A percentile compares a stretch with the other conserved stretches of the same genome.
phyloP scores from a whole-genome alignment of 2,888 invertebrate species.

The Rhaphigaster nebulosa region DNA sequence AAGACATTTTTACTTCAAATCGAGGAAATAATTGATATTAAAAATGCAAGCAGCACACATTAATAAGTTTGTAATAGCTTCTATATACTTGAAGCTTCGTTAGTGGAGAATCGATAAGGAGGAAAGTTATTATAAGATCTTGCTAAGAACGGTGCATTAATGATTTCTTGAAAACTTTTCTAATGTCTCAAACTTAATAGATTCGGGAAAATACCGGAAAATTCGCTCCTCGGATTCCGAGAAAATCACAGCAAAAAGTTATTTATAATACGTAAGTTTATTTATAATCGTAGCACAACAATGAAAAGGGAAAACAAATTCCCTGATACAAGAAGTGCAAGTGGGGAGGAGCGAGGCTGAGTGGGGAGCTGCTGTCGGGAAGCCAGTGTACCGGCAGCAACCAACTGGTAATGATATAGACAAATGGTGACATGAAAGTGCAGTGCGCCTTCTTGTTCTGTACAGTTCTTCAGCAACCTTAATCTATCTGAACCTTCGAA shows the following conservation, averaged over 20 bases:
- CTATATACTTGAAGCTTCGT: too few relatives aligned
- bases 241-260: not conserved
- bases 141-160: not conserved
- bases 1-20: too few relatives aligned
- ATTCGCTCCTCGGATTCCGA: not conserved
- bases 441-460: constrained; percentile 21
- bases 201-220: not conserved
- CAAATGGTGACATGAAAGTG: constrained; percentile 50
- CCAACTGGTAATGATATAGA: constrained; percentile 42
- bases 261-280: not conserved
- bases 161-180: not conserved
- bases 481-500: not conserved
- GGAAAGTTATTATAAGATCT: not conserved
- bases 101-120: too few relatives aligned
- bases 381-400: constrained; percentile 45
- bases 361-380: not conserved
- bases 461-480: constrained; percentile 30
- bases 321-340: constrained; percentile 17
- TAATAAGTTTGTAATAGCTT: too few relatives aligned
- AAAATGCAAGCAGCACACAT: too few relatives aligned
- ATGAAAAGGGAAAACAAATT: constrained; percentile 38
- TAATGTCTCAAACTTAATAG: not conserved
- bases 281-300: not conserved
- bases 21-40: too few relatives aligned
- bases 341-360: not conserved